A percentile compares a stretch with the other conserved stretches of the same genome.
Evolutionary conservation across 1,140 invertebrate genomes (phyloP).

Genomic region (Microplitis demolitor): DNA sequence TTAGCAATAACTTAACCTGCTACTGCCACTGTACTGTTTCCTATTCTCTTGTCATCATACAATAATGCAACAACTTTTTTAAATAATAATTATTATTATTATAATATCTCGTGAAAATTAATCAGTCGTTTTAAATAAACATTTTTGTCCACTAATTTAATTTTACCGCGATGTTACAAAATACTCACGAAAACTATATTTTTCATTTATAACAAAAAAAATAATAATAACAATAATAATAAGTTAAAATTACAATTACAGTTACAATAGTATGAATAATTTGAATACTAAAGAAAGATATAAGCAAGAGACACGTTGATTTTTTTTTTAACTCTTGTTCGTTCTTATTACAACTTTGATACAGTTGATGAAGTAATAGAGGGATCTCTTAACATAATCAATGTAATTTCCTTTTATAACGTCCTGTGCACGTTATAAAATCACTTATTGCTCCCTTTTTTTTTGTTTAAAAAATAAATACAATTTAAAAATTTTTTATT

Average conservation of each 20-base stretch:
- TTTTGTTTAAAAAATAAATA: too few relatives aligned
- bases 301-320: conserved; percentile 31
- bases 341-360: conserved; percentile 49
- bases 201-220: too few relatives aligned
- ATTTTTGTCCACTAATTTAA: neutral
- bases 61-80: neutral
- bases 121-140: neutral
- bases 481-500: too few relatives aligned
- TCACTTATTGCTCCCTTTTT: neutral
- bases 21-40: neutral
- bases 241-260: neutral
- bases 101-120: neutral
- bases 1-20: conserved; percentile 1
- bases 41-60: neutral
- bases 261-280: neutral
- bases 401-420: conserved; percentile 38
- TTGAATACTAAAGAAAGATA: conserved; percentile 16
- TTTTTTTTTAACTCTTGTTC: conserved; percentile 36
- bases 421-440: conserved; percentile 2
- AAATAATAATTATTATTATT: neutral
- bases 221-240: too few relatives aligned
- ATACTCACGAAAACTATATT: neutral
- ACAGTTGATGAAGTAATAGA: conserved; percentile 53
- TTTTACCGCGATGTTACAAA: neutral
- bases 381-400: conserved; percentile 43